phyloP scores from a whole-genome alignment of 1,140 invertebrate species.

The Drosophila bipectinata region DNA sequence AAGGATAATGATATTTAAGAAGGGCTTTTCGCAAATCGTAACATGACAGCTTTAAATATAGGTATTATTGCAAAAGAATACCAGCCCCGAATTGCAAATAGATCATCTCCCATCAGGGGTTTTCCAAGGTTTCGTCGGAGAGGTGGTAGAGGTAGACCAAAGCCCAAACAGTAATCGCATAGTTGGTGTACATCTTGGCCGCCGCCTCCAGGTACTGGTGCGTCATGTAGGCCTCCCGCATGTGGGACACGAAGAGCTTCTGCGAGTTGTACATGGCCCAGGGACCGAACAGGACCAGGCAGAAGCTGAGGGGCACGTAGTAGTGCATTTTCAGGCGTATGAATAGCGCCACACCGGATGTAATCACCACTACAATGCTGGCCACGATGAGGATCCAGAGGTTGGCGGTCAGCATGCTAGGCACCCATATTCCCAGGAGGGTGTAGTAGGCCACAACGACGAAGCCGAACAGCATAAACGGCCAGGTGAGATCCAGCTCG shows the following conservation, averaged over 20 bases:
- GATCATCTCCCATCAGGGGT: neutral
- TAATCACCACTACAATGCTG: slow-evolving; percentile 37
- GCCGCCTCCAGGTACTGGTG: slow-evolving; percentile 34
- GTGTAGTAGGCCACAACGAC: slow-evolving; percentile 40
- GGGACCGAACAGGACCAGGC: slow-evolving; percentile 51
- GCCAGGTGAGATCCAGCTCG: slow-evolving; percentile 48
- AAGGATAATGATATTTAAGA: neutral
- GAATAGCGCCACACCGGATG: slow-evolving; percentile 12
- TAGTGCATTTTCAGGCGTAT: slow-evolving; percentile 32
- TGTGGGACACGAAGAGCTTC: slow-evolving; percentile 18
- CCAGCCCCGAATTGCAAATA: neutral
- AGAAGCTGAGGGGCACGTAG: slow-evolving; percentile 46
- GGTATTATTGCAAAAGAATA: neutral
- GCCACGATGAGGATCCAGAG: slow-evolving; percentile 58
- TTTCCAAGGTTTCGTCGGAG: slow-evolving; percentile 22
- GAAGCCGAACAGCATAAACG: slow-evolving; percentile 15
- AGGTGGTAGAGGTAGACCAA: slow-evolving; percentile 14
- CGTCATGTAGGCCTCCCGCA: neutral
- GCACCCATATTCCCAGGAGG: slow-evolving; percentile 48
- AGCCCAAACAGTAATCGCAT: slow-evolving; percentile 36
- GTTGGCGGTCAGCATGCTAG: slow-evolving; percentile 17
- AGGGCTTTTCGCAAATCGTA: neutral
- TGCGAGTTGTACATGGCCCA: slow-evolving; percentile 58
- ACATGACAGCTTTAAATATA: neutral
- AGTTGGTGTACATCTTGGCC: slow-evolving; percentile 50